Evolutionary conservation across 2,113 vertebrate species (phyloP), one percentile per base, ranked within the genome.

Genomic region (Arothron firmamentum): DNA sequence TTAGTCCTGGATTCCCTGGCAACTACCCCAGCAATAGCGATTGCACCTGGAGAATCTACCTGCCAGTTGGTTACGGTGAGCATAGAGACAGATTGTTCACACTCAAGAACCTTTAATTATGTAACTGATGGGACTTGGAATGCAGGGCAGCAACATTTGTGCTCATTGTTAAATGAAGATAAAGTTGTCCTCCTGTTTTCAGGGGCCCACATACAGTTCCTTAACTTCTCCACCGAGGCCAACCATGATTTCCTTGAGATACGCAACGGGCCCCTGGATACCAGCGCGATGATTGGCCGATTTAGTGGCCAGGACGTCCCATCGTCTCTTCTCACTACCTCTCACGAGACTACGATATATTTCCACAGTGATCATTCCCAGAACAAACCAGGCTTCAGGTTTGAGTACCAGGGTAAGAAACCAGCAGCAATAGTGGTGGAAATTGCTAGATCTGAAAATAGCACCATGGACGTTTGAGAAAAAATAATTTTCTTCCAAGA

Each of bases 1-100:
- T 99, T 78, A 99, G 96, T 74, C 97, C 97, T 0, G 97, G 97
- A 56, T 99, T 98, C 89, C 97, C 95, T 46, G 97, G 97, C 53
- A 99, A 98, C 87, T 98, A 98, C 59, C 97, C 97, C 42, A 98
- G 97, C 89, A 98, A 98, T 89, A 89, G 94, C 75, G 97, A 99
- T 87, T 98, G 97, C 85, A 94, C 94, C 0, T 99, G 97, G 97
- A 96, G 92, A 87, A 93, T 99, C 54, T 87, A 91, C 56, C 91
- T 99, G 80, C 94, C 96, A 0, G 95, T 98, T 79, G 96, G 97
- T 50, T 97, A 94, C 18, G 97, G 97, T 99, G 71, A 94, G 96
- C 34, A 46, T n/a, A n/a, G n/a, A 53, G 15, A 4, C 11, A 13
- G 56, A 20, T 38, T 15, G 54, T 66, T 65, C n/a, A 53, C 42